phyloP scores from a whole-genome alignment of 2,797 vertebrate species.

The Periparus ater region DNA sequence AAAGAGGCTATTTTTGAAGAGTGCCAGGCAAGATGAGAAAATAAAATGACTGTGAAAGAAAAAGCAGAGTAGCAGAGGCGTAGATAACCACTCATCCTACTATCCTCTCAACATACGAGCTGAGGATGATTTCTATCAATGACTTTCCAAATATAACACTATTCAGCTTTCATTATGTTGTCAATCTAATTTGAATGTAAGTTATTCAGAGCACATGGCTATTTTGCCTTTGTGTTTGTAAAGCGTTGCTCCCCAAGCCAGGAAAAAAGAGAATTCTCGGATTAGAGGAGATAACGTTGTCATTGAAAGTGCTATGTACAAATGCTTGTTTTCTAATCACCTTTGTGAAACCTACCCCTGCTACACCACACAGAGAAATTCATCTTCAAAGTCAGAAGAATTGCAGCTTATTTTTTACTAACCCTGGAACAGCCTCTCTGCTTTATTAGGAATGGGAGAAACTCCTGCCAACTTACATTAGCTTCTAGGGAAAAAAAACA shows the following conservation, averaged over 20 bases:
- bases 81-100: constrained; percentile 51
- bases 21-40: constrained; percentile 28
- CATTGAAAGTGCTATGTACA: constrained; percentile 8
- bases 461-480: background rate
- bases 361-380: background rate
- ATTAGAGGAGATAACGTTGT: constrained; percentile 16
- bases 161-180: constrained; percentile 55
- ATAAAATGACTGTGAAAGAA: constrained; percentile 56
- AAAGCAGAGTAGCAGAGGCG: constrained; percentile 15
- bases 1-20: constrained; percentile 56
- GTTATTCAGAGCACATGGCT: constrained; percentile 1
- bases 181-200: constrained; percentile 60
- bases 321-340: constrained; percentile 32
- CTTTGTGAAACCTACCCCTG: constrained; percentile 17
- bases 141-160: constrained; percentile 54
- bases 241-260: background rate
- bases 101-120: constrained; percentile 21
- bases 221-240: constrained; percentile 47
- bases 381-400: background rate
- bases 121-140: constrained; percentile 57
- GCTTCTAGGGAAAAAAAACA: background rate
- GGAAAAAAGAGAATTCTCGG: background rate
- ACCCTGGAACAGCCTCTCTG: background rate
- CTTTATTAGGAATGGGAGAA: background rate
- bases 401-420: constrained; percentile 2